Percentiles rank a stretch among this genome's conserved stretches.
These are phyloP conservation scores for Anneissia japonica DNA, from an alignment of 35 echinoderm and acorn worm species.

Conservation along the genomic window DNA sequence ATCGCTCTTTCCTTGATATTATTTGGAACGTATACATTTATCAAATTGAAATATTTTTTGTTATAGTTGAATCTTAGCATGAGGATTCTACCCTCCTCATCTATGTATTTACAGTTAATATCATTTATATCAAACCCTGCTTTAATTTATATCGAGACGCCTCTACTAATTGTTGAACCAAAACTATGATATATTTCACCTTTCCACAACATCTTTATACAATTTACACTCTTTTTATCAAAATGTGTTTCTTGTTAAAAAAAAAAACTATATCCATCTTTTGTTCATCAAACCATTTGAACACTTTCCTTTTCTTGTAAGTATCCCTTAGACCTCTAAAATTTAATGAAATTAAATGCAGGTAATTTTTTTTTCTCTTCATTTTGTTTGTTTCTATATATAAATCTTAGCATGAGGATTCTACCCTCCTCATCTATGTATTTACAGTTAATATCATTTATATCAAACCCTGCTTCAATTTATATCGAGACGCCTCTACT, in stretches of 20 bases:
- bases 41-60: background rate
- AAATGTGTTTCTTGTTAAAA: background rate
- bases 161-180: background rate
- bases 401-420: too few relatives aligned
- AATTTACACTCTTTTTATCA: background rate
- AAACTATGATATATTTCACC: background rate
- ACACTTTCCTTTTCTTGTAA: background rate
- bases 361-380: too few relatives aligned
- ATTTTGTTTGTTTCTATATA: too few relatives aligned
- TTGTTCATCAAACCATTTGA: background rate
- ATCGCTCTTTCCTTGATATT: background rate
- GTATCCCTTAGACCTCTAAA: background rate
- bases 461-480: too few relatives aligned
- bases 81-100: background rate
- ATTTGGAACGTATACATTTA: background rate
- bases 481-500: too few relatives aligned
- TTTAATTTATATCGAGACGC: background rate
- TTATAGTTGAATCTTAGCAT: background rate
- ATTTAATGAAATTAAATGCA: too few relatives aligned
- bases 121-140: background rate
- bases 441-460: too few relatives aligned
- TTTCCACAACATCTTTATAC: background rate
- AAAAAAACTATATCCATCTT: background rate
- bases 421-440: too few relatives aligned
- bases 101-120: background rate